These are phyloP conservation scores for human (Homo sapiens) DNA, from an alignment of 2,113 vertebrate genomes.

Conservation along the genomic window DNA sequence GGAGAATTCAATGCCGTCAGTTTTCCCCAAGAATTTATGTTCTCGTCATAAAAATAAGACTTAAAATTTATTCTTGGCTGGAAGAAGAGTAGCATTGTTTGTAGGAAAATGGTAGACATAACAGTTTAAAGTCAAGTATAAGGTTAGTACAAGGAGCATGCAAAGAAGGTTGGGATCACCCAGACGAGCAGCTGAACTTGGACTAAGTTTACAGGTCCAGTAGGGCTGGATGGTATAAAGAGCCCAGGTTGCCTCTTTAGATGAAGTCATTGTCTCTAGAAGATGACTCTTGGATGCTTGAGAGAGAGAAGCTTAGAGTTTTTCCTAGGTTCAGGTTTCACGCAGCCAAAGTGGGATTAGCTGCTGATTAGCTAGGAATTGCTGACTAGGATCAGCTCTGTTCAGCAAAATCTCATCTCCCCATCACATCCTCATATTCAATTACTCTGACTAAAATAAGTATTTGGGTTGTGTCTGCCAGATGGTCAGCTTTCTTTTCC, in stretches of 20 bases:
- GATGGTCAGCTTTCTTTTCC: slow-evolving; percentile 73
- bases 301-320: slow-evolving; percentile 49
- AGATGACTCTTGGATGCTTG: slow-evolving; percentile 35
- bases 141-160: background rate
- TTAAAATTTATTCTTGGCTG: background rate
- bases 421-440: slow-evolving; percentile 62
- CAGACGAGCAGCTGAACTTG: background rate
- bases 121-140: background rate
- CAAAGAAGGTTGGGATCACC: background rate
- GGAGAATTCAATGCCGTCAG: background rate
- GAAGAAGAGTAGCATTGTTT: background rate
- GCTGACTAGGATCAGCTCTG: slow-evolving; percentile 62
- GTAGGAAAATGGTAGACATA: background rate
- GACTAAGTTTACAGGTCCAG: background rate
- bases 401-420: slow-evolving; percentile 57
- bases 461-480: slow-evolving; percentile 65
- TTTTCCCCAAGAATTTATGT: background rate
- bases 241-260: background rate
- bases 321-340: slow-evolving; percentile 53
- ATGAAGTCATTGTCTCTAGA: slow-evolving; percentile 52
- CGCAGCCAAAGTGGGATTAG: slow-evolving; percentile 55
- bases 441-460: slow-evolving; percentile 62
- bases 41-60: background rate
- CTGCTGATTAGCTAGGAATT: slow-evolving; percentile 66
- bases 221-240: background rate